Base-by-base conservation (phyloP, 2,113 vertebrate genomes). In the Cyphomyrus discorhynchus region DNA sequence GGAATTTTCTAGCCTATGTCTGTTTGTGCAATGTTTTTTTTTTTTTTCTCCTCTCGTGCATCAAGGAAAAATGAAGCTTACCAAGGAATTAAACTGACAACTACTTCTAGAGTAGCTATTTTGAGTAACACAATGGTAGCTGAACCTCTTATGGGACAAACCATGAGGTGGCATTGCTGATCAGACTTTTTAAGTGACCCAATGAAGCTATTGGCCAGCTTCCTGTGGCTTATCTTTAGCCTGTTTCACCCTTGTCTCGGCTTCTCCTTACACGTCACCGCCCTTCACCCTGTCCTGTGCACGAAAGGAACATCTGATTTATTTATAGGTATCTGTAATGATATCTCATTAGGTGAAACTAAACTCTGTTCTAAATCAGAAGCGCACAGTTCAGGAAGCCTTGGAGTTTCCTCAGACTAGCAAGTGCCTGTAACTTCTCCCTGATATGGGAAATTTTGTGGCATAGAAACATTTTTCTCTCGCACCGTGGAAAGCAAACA, bases 331-430 rank as follows among this genome's bases (percentile, higher is more conserved):
- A 39, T 31, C 50, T 15, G 85, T 87, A 87, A 87, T 31, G 19
- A 42, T 15, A 87, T 87, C 85, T 56, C 85, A 87, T 87, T 87
- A 39, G 31, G 31, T 87, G 85, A 87, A 87, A 87, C 50, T 35
- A 35, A 53, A 87, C 50, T 87, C 85, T 35, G 83, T 50, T 53
- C 50, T 52, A 15, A 31, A 52, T 87, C 45, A 19, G 24, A 39
- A 53, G 84, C 84, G 17, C 3, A n/a, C n/a, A 7, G 21, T 47
- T 47, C 82, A 84, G 82, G 39, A 84, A 84, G 45, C 82, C 39
- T 84, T n/a, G 39, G 19, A 10, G 45, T 84, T 15, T 52, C 50
- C 3, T 86, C 31, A 35, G 31, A 87, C 47, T 35, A 35, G 85
- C 10, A 53, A 84, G 45, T 42, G 74, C 11, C 74, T 42, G 27